Conservation (phyloP, 1,140 invertebrate genomes). For the Anadara kagoshimensis region DNA sequence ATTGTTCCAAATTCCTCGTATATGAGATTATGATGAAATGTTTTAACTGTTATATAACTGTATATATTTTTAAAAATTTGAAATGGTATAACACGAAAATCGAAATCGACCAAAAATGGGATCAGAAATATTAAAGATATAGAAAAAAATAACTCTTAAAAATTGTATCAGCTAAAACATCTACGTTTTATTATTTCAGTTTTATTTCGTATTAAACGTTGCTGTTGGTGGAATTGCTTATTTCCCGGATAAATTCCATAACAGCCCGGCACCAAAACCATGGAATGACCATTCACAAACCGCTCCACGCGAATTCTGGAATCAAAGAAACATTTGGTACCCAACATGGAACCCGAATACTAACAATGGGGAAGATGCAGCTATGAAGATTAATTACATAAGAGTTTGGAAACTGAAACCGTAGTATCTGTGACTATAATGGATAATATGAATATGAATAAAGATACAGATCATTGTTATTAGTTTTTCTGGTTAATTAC, state of each 20-base stretch:
- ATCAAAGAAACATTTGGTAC: slow-evolving; percentile 77
- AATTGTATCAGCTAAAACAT: not conserved
- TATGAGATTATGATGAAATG: too few relatives aligned
- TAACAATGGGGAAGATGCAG: slow-evolving; percentile 39
- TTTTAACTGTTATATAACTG: too few relatives aligned
- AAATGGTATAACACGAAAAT: too few relatives aligned
- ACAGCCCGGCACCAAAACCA: slow-evolving; percentile 77
- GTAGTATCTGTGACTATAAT: not conserved
- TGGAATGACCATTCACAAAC: slow-evolving; percentile 79
- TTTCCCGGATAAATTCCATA: slow-evolving; percentile 79
- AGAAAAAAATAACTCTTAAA: too few relatives aligned
- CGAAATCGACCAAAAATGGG: too few relatives aligned
- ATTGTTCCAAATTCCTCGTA: too few relatives aligned
- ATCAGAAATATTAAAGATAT: too few relatives aligned
- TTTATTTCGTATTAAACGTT: slow-evolving; percentile 83
- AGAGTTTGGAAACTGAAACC: slow-evolving; percentile 33
- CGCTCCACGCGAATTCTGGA: slow-evolving; percentile 78
- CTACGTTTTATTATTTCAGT: slow-evolving; percentile 77
- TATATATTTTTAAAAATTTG: too few relatives aligned
- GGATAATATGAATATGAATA: too few relatives aligned
- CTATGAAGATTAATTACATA: slow-evolving; percentile 42
- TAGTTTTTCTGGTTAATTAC: too few relatives aligned
- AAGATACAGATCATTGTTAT: too few relatives aligned
- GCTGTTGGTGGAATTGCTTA: slow-evolving; percentile 82
- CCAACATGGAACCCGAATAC: slow-evolving; percentile 76